Evolutionary conservation across 2,888 invertebrate genomes (phyloP), one percentile per base, ranked within the genome.

Genomic region (Criorhina ranunculi): DNA sequence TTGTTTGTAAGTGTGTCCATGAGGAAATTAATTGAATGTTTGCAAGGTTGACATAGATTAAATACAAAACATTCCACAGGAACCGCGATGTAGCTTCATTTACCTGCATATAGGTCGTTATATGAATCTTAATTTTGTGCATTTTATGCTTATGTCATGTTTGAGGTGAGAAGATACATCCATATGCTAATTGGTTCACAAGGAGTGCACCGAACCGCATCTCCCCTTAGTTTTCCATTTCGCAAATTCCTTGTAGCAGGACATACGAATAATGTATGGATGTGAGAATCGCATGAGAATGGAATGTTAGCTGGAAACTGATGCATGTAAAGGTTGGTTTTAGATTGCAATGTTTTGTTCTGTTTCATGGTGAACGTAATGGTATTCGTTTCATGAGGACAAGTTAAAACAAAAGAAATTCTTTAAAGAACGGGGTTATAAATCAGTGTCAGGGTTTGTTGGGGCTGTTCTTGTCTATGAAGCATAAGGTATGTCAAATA

Each of bases 171-270:
- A 62, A 59, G 46, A 59, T 40, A 24, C 24, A 24, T 59, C 35
- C 19, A 35, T 53, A 77, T 82, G 82, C 77, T 82, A 72, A 82
- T 67, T 77, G 66, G 57, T 77, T 66, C 60, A 24, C 24, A 55
- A 72, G 37, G 78, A 42, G 53, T 67, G 64, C 82, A 72, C 49
- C 77, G 72, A 72, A 82, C 77, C 82, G 66, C 64, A 82, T 82
- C 82, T 77, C 77, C 82, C 77, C 15, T 37, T n/a, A 19, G 11
- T 51, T 55, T 35, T 31, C 15, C 12, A 9, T 35, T 55, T 15
- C 33, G 24, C 24, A 33, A 55, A 33, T 55, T 55, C 53, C 53
- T 55, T 55, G 33, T n/a, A 29, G 40, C 17, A 59, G 40, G 17
- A 35, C 24, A 17, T 11, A 6, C 31, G 5, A 4, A 5, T 59